Evolutionary conservation across 2,888 invertebrate species (phyloP).

Genomic region (Pseudococcus longispinus): DNA sequence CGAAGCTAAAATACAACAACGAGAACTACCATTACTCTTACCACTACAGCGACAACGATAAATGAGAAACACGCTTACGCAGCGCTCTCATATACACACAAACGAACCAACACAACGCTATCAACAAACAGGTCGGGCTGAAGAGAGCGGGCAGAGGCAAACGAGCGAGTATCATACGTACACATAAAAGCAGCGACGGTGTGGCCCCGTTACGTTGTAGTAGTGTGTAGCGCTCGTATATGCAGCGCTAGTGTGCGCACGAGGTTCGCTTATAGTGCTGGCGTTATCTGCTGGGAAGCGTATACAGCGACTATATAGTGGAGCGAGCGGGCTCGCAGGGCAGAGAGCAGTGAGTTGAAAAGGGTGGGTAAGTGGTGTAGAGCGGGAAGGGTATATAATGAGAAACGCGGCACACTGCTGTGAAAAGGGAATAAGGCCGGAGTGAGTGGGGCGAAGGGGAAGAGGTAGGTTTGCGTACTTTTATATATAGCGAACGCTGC

Average conservation of each 20-base stretch:
- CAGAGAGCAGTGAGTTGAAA: background rate
- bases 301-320: background rate
- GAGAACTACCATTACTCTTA: background rate
- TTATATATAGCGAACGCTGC: background rate
- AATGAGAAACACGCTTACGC: background rate
- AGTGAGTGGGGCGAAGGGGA: background rate
- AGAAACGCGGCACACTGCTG: conserved; percentile 5
- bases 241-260: background rate
- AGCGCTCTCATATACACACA: background rate
- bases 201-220: background rate
- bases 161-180: background rate
- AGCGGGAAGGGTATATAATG: background rate
- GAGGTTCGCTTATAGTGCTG: background rate
- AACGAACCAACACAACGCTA: background rate
- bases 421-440: conserved; percentile 26
- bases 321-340: background rate
- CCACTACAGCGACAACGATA: background rate
- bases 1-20: background rate
- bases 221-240: background rate
- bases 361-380: background rate
- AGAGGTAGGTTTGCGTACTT: background rate
- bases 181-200: background rate
- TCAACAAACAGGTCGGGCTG: background rate
- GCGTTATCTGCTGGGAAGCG: background rate
- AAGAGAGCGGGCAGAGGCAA: background rate